Evolutionary conservation across 2,797 vertebrate species (phyloP).

Genomic region (Crenuchus spilurus): DNA sequence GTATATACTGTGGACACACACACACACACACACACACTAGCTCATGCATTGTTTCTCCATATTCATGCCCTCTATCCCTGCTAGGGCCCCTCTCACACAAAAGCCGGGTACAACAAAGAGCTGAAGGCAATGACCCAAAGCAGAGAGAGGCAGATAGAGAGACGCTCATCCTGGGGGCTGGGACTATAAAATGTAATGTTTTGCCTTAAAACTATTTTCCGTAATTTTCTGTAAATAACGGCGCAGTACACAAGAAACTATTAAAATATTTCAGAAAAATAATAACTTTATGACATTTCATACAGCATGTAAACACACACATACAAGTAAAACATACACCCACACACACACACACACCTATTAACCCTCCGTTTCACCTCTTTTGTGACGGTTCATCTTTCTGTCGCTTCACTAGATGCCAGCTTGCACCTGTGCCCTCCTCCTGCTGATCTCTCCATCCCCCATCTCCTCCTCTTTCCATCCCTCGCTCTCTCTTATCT

Average conservation of each 20-base stretch:
- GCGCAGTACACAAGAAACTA: not conserved
- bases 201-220: too few relatives aligned
- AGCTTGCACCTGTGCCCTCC: slow-evolving; percentile 49
- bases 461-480: slow-evolving; percentile 43
- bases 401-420: slow-evolving; percentile 11
- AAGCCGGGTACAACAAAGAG: slow-evolving; percentile 56
- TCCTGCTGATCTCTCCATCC: slow-evolving; percentile 23
- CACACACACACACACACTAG: not conserved
- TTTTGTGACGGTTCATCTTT: slow-evolving; percentile 10
- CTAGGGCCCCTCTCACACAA: slow-evolving; percentile 55
- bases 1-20: slow-evolving; percentile 1
- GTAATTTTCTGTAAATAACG: too few relatives aligned
- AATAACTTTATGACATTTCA: too few relatives aligned
- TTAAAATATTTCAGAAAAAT: too few relatives aligned
- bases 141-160: slow-evolving; percentile 21
- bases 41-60: slow-evolving; percentile 13
- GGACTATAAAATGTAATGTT: too few relatives aligned
- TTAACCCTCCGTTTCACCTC: slow-evolving; percentile 21
- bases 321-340: too few relatives aligned
- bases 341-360: not conserved
- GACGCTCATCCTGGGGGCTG: too few relatives aligned
- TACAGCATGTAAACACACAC: too few relatives aligned
- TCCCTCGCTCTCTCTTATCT: slow-evolving; percentile 60
- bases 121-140: slow-evolving; percentile 51
- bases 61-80: slow-evolving; percentile 39